Evolutionary conservation across 2,888 invertebrate species (phyloP).

Genomic region (Agrypnus murinus): DNA sequence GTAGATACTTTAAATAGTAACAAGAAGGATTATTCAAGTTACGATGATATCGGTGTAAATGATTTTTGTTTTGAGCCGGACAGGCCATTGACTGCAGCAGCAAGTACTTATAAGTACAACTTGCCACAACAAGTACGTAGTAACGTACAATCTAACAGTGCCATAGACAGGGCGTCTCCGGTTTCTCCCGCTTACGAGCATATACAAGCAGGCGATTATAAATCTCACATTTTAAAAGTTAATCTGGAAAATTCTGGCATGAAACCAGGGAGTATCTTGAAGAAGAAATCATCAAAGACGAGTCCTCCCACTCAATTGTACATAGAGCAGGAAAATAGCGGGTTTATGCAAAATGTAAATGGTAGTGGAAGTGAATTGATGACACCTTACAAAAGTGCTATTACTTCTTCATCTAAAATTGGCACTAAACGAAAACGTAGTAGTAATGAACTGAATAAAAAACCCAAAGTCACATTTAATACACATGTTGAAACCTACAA

Average conservation of each 20-base stretch:
- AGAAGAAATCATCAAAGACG: not conserved
- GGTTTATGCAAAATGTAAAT: not conserved
- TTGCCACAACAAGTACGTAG: too few relatives aligned
- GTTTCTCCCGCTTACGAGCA: constrained; percentile 39
- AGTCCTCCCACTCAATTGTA: not conserved
- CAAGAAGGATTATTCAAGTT: not conserved
- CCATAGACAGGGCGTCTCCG: constrained; percentile 1
- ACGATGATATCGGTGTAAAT: constrained; percentile 31
- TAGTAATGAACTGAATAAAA: not conserved
- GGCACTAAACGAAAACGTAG: not conserved
- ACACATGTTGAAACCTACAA: too few relatives aligned
- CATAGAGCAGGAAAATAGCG: not conserved
- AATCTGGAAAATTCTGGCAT: not conserved
- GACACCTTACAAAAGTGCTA: not conserved
- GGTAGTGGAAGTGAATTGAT: not conserved
- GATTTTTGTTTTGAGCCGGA: too few relatives aligned
- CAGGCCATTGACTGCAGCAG: too few relatives aligned
- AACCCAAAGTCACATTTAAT: too few relatives aligned
- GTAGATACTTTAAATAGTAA: constrained; percentile 6
- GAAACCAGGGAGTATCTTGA: not conserved
- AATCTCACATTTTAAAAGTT: constrained; percentile 17
- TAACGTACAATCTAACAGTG: not conserved
- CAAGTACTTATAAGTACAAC: too few relatives aligned
- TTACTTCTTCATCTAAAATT: not conserved
- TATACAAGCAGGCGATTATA: constrained; percentile 36